Evolutionary conservation across 2,888 invertebrate species (phyloP).

Genomic region (Machimus atricapillus): DNA sequence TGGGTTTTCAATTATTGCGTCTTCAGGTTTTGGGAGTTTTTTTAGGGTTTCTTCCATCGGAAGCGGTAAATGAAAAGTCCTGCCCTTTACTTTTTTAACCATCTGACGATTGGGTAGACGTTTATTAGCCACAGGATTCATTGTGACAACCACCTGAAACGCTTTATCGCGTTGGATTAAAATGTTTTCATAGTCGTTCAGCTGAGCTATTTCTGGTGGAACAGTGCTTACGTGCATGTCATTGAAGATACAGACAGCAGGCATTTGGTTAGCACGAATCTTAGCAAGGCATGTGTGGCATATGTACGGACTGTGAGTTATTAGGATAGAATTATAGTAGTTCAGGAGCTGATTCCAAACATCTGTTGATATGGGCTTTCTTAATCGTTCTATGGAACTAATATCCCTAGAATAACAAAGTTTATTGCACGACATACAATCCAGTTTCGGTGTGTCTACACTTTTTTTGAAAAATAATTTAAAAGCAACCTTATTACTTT

Average conservation of each 20-base stretch:
- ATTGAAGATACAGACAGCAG: constrained; percentile 51
- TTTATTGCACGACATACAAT: constrained; percentile 11
- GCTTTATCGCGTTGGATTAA: constrained; percentile 51
- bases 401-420: not conserved
- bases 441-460: not conserved
- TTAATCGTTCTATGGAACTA: not conserved
- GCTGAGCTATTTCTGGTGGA: constrained; percentile 46
- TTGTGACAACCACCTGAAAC: constrained; percentile 53
- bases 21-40: constrained; percentile 52
- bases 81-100: constrained; percentile 38
- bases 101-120: constrained; percentile 50
- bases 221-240: constrained; percentile 45
- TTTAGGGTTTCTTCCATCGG: constrained; percentile 54
- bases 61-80: constrained; percentile 54
- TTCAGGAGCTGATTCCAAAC: not conserved
- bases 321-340: not conserved
- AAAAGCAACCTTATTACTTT: not conserved
- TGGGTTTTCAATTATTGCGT: constrained; percentile 51
- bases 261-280: constrained; percentile 48
- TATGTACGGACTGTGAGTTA: not conserved
- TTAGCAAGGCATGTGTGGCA: constrained; percentile 45
- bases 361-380: not conserved
- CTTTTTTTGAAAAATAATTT: not conserved
- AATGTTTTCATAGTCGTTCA: constrained; percentile 52
- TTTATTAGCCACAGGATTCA: constrained; percentile 54